phyloP scores from a whole-genome alignment of 2,888 invertebrate genomes.

The Iselma pallidipennis region DNA sequence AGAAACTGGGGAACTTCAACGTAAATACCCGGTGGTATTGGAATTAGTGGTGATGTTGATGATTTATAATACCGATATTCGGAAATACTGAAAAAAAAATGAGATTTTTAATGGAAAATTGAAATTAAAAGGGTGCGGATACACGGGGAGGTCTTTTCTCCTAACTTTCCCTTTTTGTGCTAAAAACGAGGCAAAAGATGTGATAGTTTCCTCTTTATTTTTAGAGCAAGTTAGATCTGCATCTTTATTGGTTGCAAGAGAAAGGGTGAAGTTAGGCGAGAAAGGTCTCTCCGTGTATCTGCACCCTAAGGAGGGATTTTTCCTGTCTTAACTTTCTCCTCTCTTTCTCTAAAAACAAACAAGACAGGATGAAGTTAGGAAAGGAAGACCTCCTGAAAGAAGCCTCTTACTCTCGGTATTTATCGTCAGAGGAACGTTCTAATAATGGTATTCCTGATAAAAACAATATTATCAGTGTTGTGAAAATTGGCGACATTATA shows the following conservation, averaged over 20 bases:
- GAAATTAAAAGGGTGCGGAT: background rate
- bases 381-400: too few relatives aligned
- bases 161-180: too few relatives aligned
- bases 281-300: too few relatives aligned
- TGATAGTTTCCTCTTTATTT: too few relatives aligned
- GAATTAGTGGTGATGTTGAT: conserved; percentile 87
- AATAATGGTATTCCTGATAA: conserved; percentile 88
- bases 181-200: too few relatives aligned
- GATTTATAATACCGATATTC: conserved; percentile 87
- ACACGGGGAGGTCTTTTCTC: background rate
- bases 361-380: too few relatives aligned
- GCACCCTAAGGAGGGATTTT: too few relatives aligned
- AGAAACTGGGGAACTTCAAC: conserved; percentile 82
- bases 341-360: too few relatives aligned
- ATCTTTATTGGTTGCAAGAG: too few relatives aligned
- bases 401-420: conserved; percentile 76
- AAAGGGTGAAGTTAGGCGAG: too few relatives aligned
- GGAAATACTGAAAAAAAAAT: conserved; percentile 65
- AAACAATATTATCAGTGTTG: conserved; percentile 83
- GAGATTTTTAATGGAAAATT: background rate
- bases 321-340: too few relatives aligned
- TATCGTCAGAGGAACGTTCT: conserved; percentile 85
- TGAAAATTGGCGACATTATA: conserved; percentile 85
- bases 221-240: too few relatives aligned
- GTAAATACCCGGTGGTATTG: conserved; percentile 84